phyloP scores from a whole-genome alignment of 2,797 vertebrate species.

The Scolopax rusticola region DNA sequence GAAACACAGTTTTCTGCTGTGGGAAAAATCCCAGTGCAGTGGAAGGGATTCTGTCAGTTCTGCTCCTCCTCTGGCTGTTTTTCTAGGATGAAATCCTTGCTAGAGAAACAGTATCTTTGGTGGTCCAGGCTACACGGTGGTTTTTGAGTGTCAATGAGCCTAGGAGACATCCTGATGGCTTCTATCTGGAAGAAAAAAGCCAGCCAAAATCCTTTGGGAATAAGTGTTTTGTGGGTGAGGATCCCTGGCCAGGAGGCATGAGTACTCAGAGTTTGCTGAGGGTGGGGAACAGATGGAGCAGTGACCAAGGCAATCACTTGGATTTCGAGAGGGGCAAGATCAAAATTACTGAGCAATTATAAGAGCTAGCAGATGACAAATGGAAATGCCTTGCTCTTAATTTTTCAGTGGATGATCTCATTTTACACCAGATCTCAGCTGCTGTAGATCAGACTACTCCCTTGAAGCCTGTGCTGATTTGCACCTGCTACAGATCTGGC shows the following conservation, averaged over 20 bases:
- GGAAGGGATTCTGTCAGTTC: not conserved
- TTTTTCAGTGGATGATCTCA: conserved; percentile 54
- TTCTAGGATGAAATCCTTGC: not conserved
- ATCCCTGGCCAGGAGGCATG: not conserved
- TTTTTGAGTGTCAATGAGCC: not conserved
- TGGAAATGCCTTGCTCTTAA: conserved; percentile 25
- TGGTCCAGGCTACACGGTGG: not conserved
- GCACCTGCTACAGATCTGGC: conserved; percentile 58
- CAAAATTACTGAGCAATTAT: conserved; percentile 8
- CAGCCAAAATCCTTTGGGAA: not conserved
- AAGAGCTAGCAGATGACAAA: conserved; percentile 40
- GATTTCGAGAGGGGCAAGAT: not conserved
- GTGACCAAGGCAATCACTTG: not conserved
- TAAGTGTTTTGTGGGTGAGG: not conserved
- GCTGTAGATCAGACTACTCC: conserved; percentile 33
- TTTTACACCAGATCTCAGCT: conserved; percentile 50
- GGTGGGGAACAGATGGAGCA: not conserved
- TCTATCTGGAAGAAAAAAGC: not conserved
- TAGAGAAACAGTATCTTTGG: not conserved
- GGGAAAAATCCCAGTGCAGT: not conserved
- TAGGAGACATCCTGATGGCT: not conserved
- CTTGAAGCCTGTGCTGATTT: conserved; percentile 52
- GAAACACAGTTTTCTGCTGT: not conserved
- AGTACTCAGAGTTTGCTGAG: not conserved
- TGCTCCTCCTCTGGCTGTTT: not conserved